phyloP scores from a whole-genome alignment of 2,113 vertebrate genomes.

The Cyphomyrus discorhynchus region DNA sequence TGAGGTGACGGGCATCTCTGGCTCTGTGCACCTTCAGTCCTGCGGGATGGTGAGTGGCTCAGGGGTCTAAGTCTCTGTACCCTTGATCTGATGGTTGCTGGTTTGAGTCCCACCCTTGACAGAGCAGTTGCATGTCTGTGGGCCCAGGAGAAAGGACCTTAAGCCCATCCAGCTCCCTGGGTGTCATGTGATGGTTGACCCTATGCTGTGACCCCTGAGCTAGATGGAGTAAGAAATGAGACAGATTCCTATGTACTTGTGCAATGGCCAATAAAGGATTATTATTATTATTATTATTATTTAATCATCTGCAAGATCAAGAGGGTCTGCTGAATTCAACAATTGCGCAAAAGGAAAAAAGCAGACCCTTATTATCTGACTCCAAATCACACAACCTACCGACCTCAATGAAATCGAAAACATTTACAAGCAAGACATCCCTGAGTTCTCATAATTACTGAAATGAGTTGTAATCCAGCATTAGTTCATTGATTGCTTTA shows the following conservation, averaged over 20 bases:
- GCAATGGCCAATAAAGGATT: too few species aligned
- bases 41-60: background rate
- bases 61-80: too few species aligned
- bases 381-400: background rate
- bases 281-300: too few species aligned
- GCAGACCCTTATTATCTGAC: background rate
- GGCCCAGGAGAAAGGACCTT: too few species aligned
- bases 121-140: too few species aligned
- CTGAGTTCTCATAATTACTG: background rate
- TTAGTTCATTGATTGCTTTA: background rate
- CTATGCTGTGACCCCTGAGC: too few species aligned
- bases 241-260: too few species aligned
- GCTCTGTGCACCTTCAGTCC: background rate
- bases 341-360: background rate
- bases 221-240: too few species aligned
- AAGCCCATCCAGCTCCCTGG: too few species aligned
- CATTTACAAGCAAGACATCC: background rate
- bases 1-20: background rate
- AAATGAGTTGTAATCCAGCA: background rate
- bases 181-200: too few species aligned
- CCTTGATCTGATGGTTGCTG: too few species aligned
- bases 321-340: background rate
- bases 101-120: too few species aligned
- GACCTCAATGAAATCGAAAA: background rate
- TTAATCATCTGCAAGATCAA: background rate